Evolutionary conservation across 1,140 invertebrate genomes (phyloP).

Genomic region (Megalopta genalis): DNA sequence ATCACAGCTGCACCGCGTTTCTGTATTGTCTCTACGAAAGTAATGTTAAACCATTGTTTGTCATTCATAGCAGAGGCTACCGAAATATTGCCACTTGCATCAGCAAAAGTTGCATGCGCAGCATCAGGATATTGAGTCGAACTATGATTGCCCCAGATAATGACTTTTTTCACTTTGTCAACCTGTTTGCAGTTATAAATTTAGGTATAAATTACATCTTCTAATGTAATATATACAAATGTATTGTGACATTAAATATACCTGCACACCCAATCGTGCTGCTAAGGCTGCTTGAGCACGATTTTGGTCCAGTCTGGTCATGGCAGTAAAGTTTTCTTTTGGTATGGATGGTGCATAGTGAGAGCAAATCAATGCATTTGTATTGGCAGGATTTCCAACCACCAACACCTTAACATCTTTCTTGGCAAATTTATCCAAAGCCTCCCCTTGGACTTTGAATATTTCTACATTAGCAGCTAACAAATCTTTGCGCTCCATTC

Average conservation of each 20-base stretch:
- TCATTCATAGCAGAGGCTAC: constrained; percentile 91
- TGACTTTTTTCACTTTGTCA: constrained; percentile 91
- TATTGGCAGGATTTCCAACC: constrained; percentile 99
- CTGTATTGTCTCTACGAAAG: constrained; percentile 96
- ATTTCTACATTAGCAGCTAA: constrained; percentile 98
- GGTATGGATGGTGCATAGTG: constrained; percentile 99
- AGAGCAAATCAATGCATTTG: constrained; percentile 97
- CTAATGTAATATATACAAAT: constrained; percentile 1
- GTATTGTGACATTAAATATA: constrained; percentile 36
- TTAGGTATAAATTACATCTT: neutral
- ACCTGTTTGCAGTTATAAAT: constrained; percentile 77
- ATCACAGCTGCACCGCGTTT: constrained; percentile 99
- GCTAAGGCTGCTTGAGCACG: constrained; percentile 93
- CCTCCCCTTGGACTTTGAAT: constrained; percentile 97
- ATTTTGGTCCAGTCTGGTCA: constrained; percentile 99
- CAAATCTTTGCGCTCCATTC: constrained; percentile 99
- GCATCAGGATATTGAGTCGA: constrained; percentile 99
- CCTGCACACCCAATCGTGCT: constrained; percentile 82
- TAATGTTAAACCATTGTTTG: constrained; percentile 88
- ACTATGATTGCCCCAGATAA: constrained; percentile 99
- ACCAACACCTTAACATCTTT: constrained; percentile 98
- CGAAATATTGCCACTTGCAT: constrained; percentile 79
- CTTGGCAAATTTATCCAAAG: constrained; percentile 94
- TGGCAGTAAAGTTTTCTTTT: constrained; percentile 97
- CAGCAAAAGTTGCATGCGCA: constrained; percentile 88